Base-by-base conservation (phyloP, 2,113 vertebrate species). In the Poecile atricapillus region DNA sequence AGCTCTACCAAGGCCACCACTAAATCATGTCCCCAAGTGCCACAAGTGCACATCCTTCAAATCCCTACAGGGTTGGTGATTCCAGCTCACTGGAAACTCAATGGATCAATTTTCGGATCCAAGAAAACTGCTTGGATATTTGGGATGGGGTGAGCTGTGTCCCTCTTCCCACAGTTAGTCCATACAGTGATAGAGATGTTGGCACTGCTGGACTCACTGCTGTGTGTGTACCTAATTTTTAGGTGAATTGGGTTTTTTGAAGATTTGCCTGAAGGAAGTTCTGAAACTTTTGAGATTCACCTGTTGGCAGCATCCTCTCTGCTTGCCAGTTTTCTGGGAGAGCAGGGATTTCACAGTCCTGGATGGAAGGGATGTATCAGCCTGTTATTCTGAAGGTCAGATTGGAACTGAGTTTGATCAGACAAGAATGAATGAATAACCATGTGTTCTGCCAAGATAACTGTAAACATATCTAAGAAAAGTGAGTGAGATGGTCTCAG, bases 361-460 rank as follows among this genome's bases (percentile, higher is more conserved):
- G 11, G 84, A 71, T 78, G 64, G 65, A 93, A 90, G 33, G 69
- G 65, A 58, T 87, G n/a, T 87, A 60, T 92, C 93, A 92, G n/a
- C 60, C 56, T 75, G 52, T 64, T 86, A 65, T 86, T 93, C 44
- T 2, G 0, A 81, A 90, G 90, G 85, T 92, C 83, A 93, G 93
- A 92, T 84, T 81, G 92, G 53, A 78, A 78, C 52, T 11, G 79
- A 46, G 69, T 95, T 96, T 90, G 85, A 95, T 96, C 94, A 96
- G 94, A 97, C 93, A 96, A 96, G 88, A 64, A 71, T 35, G 93
- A 75, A 82, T 49, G 76, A 92, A 90, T 71, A 93, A 69, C 94
- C 83, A 11, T 81, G 41, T 96, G 93, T 73, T 93, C 90, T 69
- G 65, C 37, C n/a, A 84, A 96, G 95, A 97, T 97, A 96, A 93